A percentile compares a stretch with the other conserved stretches of the same genome.
phyloP scores from a whole-genome alignment of 2,797 vertebrate genomes.

The Paratrypauchen microcephalus region DNA sequence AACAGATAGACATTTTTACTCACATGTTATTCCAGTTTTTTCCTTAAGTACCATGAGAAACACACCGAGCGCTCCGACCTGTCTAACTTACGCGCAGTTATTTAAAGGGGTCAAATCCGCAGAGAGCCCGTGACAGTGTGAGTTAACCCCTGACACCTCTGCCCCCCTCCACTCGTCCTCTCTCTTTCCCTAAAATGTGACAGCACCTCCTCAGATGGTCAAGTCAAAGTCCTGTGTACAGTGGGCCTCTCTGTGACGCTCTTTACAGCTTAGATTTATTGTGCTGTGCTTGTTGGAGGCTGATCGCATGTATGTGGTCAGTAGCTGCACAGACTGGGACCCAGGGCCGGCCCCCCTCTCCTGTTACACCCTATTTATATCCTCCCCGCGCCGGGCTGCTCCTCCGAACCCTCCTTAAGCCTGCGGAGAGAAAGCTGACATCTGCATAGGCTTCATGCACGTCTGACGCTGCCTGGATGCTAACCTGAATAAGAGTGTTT shows the following conservation, averaged over 20 bases:
- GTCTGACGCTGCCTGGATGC: conserved; percentile 1
- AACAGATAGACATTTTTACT: too few species aligned
- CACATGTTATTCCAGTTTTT: neutral
- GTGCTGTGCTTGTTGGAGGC: conserved; percentile 82
- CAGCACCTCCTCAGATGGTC: conserved; percentile 65
- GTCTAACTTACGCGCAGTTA: conserved; percentile 25
- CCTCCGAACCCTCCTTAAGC: conserved; percentile 86
- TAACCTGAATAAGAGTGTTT: neutral
- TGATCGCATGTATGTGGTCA: conserved; percentile 90
- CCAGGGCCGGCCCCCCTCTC: conserved; percentile 97
- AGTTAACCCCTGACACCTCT: conserved; percentile 61
- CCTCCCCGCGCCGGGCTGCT: conserved; percentile 88
- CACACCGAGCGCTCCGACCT: neutral
- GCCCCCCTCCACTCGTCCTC: conserved; percentile 1
- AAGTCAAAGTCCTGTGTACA: conserved; percentile 69
- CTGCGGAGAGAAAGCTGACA: conserved; percentile 70
- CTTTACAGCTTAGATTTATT: conserved; percentile 77
- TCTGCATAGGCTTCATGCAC: neutral
- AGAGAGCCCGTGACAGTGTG: conserved; percentile 43
- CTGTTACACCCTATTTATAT: conserved; percentile 99
- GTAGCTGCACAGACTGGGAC: conserved; percentile 80
- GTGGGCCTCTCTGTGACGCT: conserved; percentile 68
- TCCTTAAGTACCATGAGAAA: neutral
- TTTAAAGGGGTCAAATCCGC: conserved; percentile 53
- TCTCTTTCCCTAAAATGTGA: conserved; percentile 39